Base-by-base conservation (phyloP, 2,113 vertebrate species). In the Alethe diademata region DNA sequence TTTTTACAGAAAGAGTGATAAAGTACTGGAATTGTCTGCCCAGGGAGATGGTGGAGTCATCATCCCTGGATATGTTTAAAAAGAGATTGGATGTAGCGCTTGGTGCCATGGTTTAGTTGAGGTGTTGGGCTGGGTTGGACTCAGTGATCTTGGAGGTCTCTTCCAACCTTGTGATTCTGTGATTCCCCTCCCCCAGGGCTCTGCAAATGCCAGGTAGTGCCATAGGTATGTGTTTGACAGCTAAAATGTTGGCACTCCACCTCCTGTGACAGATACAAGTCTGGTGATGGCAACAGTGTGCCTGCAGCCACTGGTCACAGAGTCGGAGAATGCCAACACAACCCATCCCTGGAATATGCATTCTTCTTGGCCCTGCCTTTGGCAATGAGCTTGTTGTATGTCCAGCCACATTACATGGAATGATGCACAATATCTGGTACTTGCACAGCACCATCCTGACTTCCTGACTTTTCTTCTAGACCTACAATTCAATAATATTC, bases 211-310 rank as follows among this genome's bases (percentile, higher is more conserved):
- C 64, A 36, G 9, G 38, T 60, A n/a, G 75, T 78, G 79, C 40
- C 53, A 43, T 18, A n/a, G 43, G 29, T 36, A 28, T 40, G 24
- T 35, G 45, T n/a, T 57, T 61, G 31, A 78, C n/a, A 70, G 57
- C 45, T 73, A 35, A 57, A 78, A 81, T 3, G 6, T 4, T 62
- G 47, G 43, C 51, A 62, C 10, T 60, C 13, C 6, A 13, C 14
- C 6, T 79, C 14, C 22, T 45, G 14, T 40, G 57, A 28, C 25
- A 89, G 66, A 40, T 7, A 5, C 0, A 0, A 47, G 12, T 28
- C 35, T 75, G 36, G 19, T n/a, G 36, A 19, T 4, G 5, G 28
- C 38, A 35, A 25, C 2, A 3, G 7, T 17, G 47, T 61, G 29
- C 47, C 35, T 14, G 14, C 28, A 78, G 12, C 16, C 38, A 12